These are phyloP conservation scores for Dicaeum eximium DNA, from an alignment of 2,113 vertebrate species.

Conservation along the genomic window DNA sequence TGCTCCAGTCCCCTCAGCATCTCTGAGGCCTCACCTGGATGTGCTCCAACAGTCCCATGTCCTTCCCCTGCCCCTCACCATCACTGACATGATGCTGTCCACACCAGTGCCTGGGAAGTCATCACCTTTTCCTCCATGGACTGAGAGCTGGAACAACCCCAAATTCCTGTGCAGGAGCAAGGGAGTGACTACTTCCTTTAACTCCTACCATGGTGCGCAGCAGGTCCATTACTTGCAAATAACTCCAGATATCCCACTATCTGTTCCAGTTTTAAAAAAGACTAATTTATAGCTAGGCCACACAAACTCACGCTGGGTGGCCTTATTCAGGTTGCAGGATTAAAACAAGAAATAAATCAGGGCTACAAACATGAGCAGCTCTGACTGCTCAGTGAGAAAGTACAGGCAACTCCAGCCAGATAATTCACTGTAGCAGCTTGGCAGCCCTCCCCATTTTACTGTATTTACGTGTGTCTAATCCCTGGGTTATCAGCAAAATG, in stretches of 20 bases:
- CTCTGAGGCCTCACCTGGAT: accelerated
- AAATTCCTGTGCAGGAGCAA: background rate
- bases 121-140: background rate
- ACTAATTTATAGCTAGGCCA: background rate
- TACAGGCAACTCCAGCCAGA: background rate
- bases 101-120: background rate
- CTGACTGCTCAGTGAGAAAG: background rate
- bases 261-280: background rate
- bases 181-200: background rate
- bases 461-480: background rate
- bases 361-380: background rate
- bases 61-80: background rate
- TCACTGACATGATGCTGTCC: background rate
- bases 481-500: background rate
- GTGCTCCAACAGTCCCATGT: accelerated
- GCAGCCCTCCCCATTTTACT: background rate
- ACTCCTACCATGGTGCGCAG: background rate
- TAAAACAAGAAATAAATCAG: background rate
- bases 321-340: background rate
- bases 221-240: background rate
- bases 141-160: background rate
- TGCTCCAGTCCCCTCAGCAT: background rate
- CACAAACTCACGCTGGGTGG: background rate
- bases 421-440: background rate
- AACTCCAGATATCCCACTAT: background rate